Base-by-base conservation (phyloP, 2,113 vertebrate species). In the Anguilla japonica region DNA sequence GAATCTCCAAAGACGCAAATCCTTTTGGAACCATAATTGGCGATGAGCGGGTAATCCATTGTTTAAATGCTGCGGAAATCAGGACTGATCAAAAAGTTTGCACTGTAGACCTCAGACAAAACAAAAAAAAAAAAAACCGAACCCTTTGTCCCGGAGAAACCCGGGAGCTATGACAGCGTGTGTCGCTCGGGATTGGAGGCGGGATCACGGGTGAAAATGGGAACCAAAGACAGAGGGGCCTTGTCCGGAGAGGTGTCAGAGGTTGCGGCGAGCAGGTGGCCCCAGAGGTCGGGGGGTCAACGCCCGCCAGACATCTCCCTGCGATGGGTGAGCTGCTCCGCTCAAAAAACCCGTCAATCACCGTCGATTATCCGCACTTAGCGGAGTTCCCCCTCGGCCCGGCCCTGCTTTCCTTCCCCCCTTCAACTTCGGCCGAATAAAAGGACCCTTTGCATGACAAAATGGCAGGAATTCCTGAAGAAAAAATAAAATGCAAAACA, bases 361-460 rank as follows among this genome's bases (percentile, higher is more conserved):
- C 85, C 86, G 90, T 90, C 85, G 90, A 91, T 94, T 91, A 93
- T 93, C 39, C 85, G 83, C 85, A 86, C 18, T 81, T 75, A 82
- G 34, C 84, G 85, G 85, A 88, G 81, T 87, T 39, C 63, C 56
- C 82, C 82, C 67, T 63, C 86, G 26, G 50, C 46, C 46, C 18
- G 88, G 85, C 88, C 46, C 46, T 78, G 89, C 90, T 89, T 89
- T 92, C 91, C 89, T 90, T 91, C 91, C 90, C 90, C 91, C 84
- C 80, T 34, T 89, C 87, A 60, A 87, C 87, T 90, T 84, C 90
- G 89, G 94, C 92, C 93, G 94, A 41, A 85, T 79, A 18, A 75
- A 94, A 92, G 92, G 87, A 88, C 91, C 92, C 92, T 95, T 95
- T 95, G 93, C 94, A 96, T 95, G 93, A 95, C 94, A 95, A 95